Conservation (phyloP, 2,113 vertebrate species). For the Mesembrinibis cayennensis region DNA sequence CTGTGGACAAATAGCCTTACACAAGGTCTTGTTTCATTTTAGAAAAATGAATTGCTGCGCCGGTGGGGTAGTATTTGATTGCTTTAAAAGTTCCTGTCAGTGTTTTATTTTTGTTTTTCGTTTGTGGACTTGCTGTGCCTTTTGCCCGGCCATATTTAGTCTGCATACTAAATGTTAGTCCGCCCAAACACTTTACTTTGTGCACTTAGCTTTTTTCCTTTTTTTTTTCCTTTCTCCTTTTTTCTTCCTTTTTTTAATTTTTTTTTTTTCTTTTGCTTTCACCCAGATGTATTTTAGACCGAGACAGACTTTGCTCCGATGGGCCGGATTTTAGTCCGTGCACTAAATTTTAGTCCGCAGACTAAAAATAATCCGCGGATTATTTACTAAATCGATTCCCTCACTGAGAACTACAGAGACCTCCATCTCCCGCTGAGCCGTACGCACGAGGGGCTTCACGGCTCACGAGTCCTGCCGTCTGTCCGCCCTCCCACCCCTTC, state of each 20-base stretch:
- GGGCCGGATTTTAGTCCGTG: conserved; percentile 78
- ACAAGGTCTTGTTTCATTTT: conserved; percentile 69
- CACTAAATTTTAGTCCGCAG: conserved; percentile 85
- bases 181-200: conserved; percentile 70
- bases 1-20: conserved; percentile 57
- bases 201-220: conserved; percentile 68
- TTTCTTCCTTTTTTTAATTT: not conserved
- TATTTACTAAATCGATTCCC: conserved; percentile 79
- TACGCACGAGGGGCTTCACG: conserved; percentile 45
- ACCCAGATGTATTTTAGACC: conserved; percentile 66
- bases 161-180: conserved; percentile 82
- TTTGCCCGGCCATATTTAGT: conserved; percentile 78
- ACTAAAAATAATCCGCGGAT: conserved; percentile 85
- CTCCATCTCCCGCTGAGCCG: not conserved
- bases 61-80: conserved; percentile 76
- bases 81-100: conserved; percentile 81
- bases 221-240: not conserved
- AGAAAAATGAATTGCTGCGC: conserved; percentile 75
- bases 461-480: conserved; percentile 28
- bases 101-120: conserved; percentile 74
- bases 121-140: conserved; percentile 78
- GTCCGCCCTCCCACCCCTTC: conserved; percentile 40
- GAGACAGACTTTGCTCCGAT: conserved; percentile 68
- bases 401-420: conserved; percentile 80
- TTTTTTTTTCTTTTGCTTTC: conserved; percentile 49